Percentiles rank a stretch among this genome's conserved stretches.
Conservation (phyloP, 2,888 invertebrate genomes). For the Elmis aenea region DNA sequence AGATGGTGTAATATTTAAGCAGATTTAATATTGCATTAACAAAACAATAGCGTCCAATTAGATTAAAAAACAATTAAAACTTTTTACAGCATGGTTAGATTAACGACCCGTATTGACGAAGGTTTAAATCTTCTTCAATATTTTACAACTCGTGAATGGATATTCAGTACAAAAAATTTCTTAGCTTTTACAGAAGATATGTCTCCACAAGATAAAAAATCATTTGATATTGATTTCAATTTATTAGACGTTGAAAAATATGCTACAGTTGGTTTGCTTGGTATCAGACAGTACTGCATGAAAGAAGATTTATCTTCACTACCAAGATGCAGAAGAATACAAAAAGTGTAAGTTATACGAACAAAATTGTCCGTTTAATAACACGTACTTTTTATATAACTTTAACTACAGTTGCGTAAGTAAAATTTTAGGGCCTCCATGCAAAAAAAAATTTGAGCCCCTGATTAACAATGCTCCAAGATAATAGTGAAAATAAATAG, state of each 20-base stretch:
- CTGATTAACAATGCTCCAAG: neutral
- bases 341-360: conserved; percentile 62
- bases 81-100: conserved; percentile 65
- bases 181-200: conserved; percentile 54
- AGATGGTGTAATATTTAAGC: too few relatives aligned
- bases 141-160: conserved; percentile 87
- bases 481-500: too few relatives aligned
- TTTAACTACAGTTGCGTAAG: too few relatives aligned
- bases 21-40: too few relatives aligned
- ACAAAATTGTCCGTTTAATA: too few relatives aligned
- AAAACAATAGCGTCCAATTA: too few relatives aligned
- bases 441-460: neutral
- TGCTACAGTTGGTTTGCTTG: conserved; percentile 70
- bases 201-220: conserved; percentile 53
- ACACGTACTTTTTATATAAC: too few relatives aligned
- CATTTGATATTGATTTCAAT: conserved; percentile 46
- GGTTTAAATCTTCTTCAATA: conserved; percentile 80
- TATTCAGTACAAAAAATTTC: conserved; percentile 69
- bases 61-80: too few relatives aligned
- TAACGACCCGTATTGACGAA: conserved; percentile 69
- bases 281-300: conserved; percentile 78
- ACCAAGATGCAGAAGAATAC: conserved; percentile 68
- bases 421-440: neutral
- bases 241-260: conserved; percentile 53
- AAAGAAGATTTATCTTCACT: conserved; percentile 78